Conservation (phyloP, 2,888 invertebrate genomes). For the Sphaeridia pumilis region DNA sequence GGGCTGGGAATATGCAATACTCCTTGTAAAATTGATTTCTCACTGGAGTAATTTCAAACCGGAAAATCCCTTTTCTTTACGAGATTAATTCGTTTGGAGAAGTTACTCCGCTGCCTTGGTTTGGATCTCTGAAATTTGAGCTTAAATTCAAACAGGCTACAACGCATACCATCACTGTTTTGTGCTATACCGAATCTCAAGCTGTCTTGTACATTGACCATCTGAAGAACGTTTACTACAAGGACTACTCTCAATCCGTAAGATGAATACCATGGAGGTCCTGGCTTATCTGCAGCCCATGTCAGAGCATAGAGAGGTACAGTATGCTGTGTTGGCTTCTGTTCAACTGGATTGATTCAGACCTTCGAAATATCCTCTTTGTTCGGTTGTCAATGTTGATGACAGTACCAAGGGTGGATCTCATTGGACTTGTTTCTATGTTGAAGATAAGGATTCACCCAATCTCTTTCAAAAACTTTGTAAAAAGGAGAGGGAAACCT, state of each 20-base stretch:
- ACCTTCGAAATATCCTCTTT: slow-evolving; percentile 11
- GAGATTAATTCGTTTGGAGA: too few relatives aligned
- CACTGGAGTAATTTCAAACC: neutral
- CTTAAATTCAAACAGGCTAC: slow-evolving; percentile 14
- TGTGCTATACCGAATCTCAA: slow-evolving; percentile 19
- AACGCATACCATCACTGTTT: slow-evolving; percentile 14
- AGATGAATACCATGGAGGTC: slow-evolving; percentile 13
- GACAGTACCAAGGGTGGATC: neutral
- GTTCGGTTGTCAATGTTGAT: slow-evolving; percentile 15
- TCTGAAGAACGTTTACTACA: slow-evolving; percentile 15
- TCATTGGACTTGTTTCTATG: slow-evolving; percentile 15
- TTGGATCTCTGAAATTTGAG: slow-evolving; percentile 6
- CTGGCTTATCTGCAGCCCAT: neutral
- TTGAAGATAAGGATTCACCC: slow-evolving; percentile 4
- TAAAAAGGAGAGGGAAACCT: too few relatives aligned
- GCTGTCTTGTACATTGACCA: slow-evolving; percentile 18
- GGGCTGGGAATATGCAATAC: slow-evolving; percentile 1
- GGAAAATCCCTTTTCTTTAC: slow-evolving; percentile 4
- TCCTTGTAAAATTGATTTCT: slow-evolving; percentile 2
- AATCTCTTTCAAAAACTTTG: slow-evolving; percentile 12
- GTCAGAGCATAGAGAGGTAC: neutral
- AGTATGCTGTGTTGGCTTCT: slow-evolving; percentile 12
- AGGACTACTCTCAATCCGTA: slow-evolving; percentile 12
- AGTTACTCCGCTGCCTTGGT: neutral
- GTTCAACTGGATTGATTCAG: slow-evolving; percentile 5